Evolutionary conservation across 2,888 invertebrate species (phyloP).

Genomic region (Chymomyza caudatula): DNA sequence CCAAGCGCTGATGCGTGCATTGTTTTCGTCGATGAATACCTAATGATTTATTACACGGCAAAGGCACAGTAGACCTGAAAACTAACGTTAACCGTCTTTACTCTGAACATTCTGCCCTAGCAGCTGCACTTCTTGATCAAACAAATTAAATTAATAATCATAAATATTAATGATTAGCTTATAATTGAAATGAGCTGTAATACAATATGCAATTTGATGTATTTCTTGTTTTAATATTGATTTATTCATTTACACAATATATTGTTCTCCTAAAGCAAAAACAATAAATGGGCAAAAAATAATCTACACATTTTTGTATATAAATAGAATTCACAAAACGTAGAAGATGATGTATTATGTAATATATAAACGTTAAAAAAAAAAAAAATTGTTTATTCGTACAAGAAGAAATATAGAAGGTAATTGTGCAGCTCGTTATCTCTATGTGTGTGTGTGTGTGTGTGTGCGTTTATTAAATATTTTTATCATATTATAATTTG

Average conservation of each 20-base stretch:
- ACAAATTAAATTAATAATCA: background rate
- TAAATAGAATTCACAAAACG: background rate
- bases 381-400: background rate
- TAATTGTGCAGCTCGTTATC: constrained; percentile 19
- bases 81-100: no score
- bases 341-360: background rate
- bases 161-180: no score
- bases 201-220: background rate
- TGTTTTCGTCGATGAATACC: background rate
- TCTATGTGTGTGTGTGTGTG: constrained; percentile 1
- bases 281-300: background rate
- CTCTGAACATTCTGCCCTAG: background rate
- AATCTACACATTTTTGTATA: background rate
- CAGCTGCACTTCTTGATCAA: background rate
- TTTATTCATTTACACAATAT: background rate
- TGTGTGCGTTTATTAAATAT: background rate
- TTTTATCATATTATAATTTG: background rate
- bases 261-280: background rate
- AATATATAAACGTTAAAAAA: background rate
- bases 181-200: background rate
- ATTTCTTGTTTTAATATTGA: background rate
- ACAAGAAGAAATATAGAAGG: background rate
- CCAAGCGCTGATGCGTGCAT: background rate
- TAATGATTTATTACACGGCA: background rate
- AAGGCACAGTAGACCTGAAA: no score